Base-by-base conservation (phyloP, 2,113 vertebrate genomes). In the Geothlypis trichas region DNA sequence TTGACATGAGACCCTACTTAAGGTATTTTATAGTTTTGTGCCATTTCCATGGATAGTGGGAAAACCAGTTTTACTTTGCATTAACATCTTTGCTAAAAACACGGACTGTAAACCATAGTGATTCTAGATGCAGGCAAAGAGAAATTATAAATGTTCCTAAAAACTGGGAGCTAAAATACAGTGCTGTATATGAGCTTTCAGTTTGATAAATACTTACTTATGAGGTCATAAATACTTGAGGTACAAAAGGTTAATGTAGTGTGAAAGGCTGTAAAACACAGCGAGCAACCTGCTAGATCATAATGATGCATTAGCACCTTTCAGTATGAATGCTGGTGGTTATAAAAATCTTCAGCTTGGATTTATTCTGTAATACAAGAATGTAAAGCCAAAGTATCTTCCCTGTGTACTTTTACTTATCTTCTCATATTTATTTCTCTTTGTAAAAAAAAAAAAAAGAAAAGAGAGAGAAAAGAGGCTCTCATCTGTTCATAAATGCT, bases 191-290 rank as follows among this genome's bases (percentile, higher is more conserved):
- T 97, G 97, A 97, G 97, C 97, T 98, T 98, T 98, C 97, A 97
- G 95, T 97, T 98, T 98, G 98, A 98, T 98, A 98, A 98, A 98
- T 98, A 98, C 98, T 97, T 98, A 97, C 97, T 97, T 98, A 97
- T 97, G 97, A 98, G 97, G 97, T 98, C 98, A 98, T 98, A 98
- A 98, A 98, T 98, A 98, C 96, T 97, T 89, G 97, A 89, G 91
- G 97, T 98, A 98, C 96, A 98, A 98, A 98, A 98, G 98, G 98
- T 98, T 98, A 98, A 98, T 98, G 98, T 98, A 98, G 97, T 98
- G 98, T 98, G 98, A 97, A 98, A 89, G 92, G 97, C 98, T 98
- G 97, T 98, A 97, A 98, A 98, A 98, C 97, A 97, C 97, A 96
- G 96, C 81, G 41, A 97, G 92, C 97, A 97, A 98, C 97, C 98